Evolutionary conservation across 2,888 invertebrate genomes (phyloP).

Genomic region (Ophonus ardosiacus): DNA sequence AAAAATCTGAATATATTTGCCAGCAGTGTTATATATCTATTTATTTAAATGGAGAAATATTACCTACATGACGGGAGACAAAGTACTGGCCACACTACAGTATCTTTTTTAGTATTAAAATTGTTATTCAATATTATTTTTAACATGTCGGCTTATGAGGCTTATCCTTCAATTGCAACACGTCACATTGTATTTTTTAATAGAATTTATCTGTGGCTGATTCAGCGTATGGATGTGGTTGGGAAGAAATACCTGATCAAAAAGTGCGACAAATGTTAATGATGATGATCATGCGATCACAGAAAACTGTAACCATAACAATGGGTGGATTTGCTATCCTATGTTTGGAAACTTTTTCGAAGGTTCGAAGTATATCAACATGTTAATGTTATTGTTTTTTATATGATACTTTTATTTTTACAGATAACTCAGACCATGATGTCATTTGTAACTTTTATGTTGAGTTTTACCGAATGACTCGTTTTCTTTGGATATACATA

Average conservation of each 20-base stretch:
- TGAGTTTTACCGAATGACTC: constrained; percentile 6
- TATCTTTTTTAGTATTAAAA: too few relatives aligned
- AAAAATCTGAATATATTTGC: too few relatives aligned
- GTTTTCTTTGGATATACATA: too few relatives aligned
- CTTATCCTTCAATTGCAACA: neutral
- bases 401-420: neutral
- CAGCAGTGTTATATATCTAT: too few relatives aligned
- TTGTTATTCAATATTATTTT: too few relatives aligned
- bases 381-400: neutral
- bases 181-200: neutral
- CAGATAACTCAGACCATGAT: constrained; percentile 14
- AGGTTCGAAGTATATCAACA: neutral
- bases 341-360: neutral
- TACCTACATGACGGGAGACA: too few relatives aligned
- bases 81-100: too few relatives aligned
- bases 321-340: constrained; percentile 3
- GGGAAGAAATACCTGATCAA: constrained; percentile 9
- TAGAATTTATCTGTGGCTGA: neutral
- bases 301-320: neutral
- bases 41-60: too few relatives aligned
- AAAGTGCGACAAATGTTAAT: neutral
- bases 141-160: neutral
- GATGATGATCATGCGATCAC: constrained; percentile 1
- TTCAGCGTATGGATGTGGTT: neutral
- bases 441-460: constrained; percentile 10